Evolutionary conservation across 2,888 invertebrate species (phyloP).

Genomic region (Tenthredo scrophulariae): DNA sequence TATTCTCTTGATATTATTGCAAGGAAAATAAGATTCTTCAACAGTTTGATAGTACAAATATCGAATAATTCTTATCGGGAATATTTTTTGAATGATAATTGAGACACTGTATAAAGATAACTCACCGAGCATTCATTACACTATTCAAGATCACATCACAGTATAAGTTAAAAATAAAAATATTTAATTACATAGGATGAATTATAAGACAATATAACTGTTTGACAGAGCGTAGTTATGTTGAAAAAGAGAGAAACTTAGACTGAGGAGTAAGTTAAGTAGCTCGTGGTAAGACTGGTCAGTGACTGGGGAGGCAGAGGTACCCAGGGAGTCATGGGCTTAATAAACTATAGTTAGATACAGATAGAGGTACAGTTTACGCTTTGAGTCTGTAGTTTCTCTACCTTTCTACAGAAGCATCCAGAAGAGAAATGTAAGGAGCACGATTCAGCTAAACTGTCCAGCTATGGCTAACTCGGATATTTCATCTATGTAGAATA

Average conservation of each 20-base stretch:
- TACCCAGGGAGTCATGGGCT: slow-evolving; percentile 55
- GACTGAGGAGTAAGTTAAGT: slow-evolving; percentile 57
- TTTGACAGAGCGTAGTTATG: slow-evolving; percentile 26
- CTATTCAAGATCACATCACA: slow-evolving; percentile 27
- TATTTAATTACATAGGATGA: background rate
- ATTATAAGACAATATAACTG: background rate
- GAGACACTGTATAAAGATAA: slow-evolving; percentile 6
- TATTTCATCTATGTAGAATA: background rate
- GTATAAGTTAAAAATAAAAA: background rate
- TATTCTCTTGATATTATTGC: background rate
- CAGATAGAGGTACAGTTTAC: slow-evolving; percentile 24
- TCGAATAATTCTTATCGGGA: background rate
- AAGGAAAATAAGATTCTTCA: background rate
- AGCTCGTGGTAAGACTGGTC: slow-evolving; percentile 69
- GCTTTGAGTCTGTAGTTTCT: slow-evolving; percentile 52
- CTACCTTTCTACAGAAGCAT: slow-evolving; percentile 64
- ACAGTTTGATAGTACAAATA: background rate
- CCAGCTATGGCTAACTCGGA: slow-evolving; percentile 39
- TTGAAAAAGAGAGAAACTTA: slow-evolving; percentile 37
- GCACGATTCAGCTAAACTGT: slow-evolving; percentile 48
- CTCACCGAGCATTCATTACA: slow-evolving; percentile 26
- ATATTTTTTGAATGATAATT: background rate
- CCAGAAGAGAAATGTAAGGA: slow-evolving; percentile 61
- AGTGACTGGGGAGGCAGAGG: slow-evolving; percentile 73
- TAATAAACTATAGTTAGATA: slow-evolving; percentile 50